phyloP scores from a whole-genome alignment of 2,888 invertebrate species.

The Agrochola macilenta region DNA sequence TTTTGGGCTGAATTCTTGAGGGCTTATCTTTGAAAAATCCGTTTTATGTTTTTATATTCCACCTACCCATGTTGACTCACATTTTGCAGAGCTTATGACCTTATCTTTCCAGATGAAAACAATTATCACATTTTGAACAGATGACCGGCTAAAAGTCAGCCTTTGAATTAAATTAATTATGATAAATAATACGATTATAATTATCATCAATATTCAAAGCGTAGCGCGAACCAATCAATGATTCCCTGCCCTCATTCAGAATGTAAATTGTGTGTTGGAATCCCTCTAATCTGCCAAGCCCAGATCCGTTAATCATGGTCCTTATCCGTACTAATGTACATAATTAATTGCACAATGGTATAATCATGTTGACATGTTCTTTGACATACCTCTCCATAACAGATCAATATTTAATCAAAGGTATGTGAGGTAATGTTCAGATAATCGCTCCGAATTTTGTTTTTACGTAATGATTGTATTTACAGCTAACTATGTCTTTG shows the following conservation, averaged over 20 bases:
- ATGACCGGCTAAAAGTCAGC: not conserved
- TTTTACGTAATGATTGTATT: constrained; percentile 27
- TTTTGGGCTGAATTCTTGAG: constrained; percentile 22
- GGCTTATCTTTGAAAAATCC: not conserved
- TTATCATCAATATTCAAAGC: constrained; percentile 48
- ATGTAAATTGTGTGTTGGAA: constrained; percentile 53
- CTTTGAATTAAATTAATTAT: too few relatives aligned
- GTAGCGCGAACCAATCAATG: constrained; percentile 36
- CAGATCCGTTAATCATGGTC: constrained; percentile 40
- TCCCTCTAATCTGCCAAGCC: constrained; percentile 45
- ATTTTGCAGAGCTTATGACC: not conserved
- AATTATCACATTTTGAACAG: not conserved
- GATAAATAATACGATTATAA: constrained; percentile 36
- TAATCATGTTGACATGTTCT: constrained; percentile 50
- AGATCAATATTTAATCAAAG: constrained; percentile 3
- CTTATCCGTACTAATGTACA: constrained; percentile 50
- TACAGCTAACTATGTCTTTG: constrained; percentile 39
- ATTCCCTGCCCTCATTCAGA: constrained; percentile 39
- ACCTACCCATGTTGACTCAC: not conserved
- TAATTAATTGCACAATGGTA: constrained; percentile 57
- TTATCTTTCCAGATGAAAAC: constrained; percentile 5
- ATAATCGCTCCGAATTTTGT: constrained; percentile 14
- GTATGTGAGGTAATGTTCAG: not conserved
- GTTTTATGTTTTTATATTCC: constrained; percentile 1
- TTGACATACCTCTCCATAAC: constrained; percentile 10